Conservation (phyloP, 2,113 vertebrate species). For the Onychostoma macrolepis region DNA sequence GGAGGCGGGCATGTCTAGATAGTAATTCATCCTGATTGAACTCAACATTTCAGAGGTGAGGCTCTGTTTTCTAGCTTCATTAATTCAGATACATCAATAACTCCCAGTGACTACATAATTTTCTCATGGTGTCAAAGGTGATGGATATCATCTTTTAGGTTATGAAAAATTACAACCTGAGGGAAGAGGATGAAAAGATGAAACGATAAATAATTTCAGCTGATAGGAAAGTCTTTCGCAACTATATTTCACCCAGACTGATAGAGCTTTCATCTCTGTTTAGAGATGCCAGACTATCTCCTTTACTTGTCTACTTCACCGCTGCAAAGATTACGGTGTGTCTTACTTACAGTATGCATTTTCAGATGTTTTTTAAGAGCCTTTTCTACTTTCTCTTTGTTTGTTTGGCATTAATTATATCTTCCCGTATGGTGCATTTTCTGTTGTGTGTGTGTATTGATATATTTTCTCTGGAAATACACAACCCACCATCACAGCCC, state of each 20-base stretch:
- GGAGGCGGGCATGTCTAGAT: slow-evolving; percentile 23
- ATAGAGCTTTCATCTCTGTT: not conserved
- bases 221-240: not conserved
- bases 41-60: slow-evolving; percentile 33
- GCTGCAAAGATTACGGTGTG: not conserved
- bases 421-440: no score
- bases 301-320: not conserved
- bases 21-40: slow-evolving; percentile 38
- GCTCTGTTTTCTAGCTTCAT: slow-evolving; percentile 40
- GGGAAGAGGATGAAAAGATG: slow-evolving; percentile 14
- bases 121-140: slow-evolving; percentile 28
- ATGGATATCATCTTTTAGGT: slow-evolving; percentile 25
- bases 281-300: not conserved
- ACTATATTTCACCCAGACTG: slow-evolving; percentile 8
- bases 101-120: not conserved
- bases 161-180: slow-evolving; percentile 26
- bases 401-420: not conserved
- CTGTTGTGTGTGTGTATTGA: no score
- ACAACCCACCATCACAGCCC: not conserved
- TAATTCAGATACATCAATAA: slow-evolving; percentile 48
- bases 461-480: not conserved
- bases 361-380: not conserved
- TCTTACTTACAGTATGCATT: not conserved
- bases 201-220: slow-evolving; percentile 36
- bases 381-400: not conserved